Base-by-base conservation (phyloP, 2,888 invertebrate genomes). In the Leucoma salicis region DNA sequence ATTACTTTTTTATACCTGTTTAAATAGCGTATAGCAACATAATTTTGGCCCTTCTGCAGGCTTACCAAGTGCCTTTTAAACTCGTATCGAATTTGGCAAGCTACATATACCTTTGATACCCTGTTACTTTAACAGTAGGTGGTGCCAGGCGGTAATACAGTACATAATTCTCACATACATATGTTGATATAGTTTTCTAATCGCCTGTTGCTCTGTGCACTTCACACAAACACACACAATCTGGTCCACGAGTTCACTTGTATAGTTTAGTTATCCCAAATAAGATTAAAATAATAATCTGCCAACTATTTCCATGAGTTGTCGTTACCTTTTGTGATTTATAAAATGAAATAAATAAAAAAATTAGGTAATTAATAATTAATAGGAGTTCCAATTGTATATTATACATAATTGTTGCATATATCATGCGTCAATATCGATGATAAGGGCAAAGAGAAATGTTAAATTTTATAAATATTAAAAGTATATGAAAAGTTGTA, bases 361-460 rank as follows among this genome's bases (percentile, higher is more conserved):
- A 74, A 82, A 81, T 84, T 89, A 90, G 85, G 78, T 88, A 84
- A 85, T 83, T 83, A 86, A 84, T 84, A 80, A 79, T 83, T 67
- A 66, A 84, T 90, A 90, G 90, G 88, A 90, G 89, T 82, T 89
- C 87, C 89, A 90, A 89, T 88, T 88, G 85, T 85, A 82, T 87
- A 87, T 82, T 86, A 85, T 82, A 84, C 78, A 78, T 85, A 84
- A 79, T 76, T 80, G 79, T 78, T 73, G 77, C 75, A 73, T 72
- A 74, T 75, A 76, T 72, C 63, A 52, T 60, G 69, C 74, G 69
- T 76, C 71, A 59, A 69, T 80, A 72, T 68, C 61, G 53, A 51
- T 53, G 42, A 55, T 56, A 51, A 51, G 51, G 39, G 21, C 21
- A 35, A 35, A 49, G 56, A 52, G 36, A 54, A 31, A 56, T 57